Percentiles rank a stretch among this genome's conserved stretches.
Conservation (phyloP, 1,140 invertebrate species). For the Papilio xuthus region DNA sequence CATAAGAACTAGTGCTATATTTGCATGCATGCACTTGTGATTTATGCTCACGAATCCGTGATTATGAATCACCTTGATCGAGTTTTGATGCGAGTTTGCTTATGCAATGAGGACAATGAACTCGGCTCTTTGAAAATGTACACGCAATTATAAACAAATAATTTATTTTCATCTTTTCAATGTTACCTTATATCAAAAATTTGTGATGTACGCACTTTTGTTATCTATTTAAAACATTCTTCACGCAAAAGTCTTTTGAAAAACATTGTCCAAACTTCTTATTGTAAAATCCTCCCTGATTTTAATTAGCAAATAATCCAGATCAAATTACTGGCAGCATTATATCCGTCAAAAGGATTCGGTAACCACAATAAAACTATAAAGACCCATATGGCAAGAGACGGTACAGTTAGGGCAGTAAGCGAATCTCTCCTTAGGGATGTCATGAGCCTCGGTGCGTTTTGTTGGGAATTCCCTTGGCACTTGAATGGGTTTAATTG, state of each 20-base stretch:
- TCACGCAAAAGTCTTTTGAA: too few species aligned
- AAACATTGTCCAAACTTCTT: too few species aligned
- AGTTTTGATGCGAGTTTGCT: conserved; percentile 60
- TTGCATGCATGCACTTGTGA: conserved; percentile 41
- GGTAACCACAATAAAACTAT: too few species aligned
- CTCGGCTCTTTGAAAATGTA: conserved; percentile 37
- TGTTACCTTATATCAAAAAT: not conserved
- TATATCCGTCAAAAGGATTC: not conserved
- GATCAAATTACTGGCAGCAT: not conserved
- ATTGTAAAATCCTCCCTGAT: too few species aligned
- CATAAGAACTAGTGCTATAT: conserved; percentile 36
- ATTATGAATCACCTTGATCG: conserved; percentile 62
- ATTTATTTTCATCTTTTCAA: not conserved
- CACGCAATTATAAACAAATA: not conserved
- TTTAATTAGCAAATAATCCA: not conserved
- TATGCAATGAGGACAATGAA: conserved; percentile 64
- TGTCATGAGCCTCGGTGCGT: not conserved
- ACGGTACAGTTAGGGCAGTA: not conserved
- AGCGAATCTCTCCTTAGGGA: not conserved
- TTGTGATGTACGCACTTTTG: not conserved
- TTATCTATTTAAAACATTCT: too few species aligned
- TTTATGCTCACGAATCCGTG: conserved; percentile 40
- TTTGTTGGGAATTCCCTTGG: not conserved
- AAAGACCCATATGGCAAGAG: not conserved
- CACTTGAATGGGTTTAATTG: not conserved